Base-by-base conservation (phyloP, 2,888 invertebrate genomes). In the Zelleria hepariella region DNA sequence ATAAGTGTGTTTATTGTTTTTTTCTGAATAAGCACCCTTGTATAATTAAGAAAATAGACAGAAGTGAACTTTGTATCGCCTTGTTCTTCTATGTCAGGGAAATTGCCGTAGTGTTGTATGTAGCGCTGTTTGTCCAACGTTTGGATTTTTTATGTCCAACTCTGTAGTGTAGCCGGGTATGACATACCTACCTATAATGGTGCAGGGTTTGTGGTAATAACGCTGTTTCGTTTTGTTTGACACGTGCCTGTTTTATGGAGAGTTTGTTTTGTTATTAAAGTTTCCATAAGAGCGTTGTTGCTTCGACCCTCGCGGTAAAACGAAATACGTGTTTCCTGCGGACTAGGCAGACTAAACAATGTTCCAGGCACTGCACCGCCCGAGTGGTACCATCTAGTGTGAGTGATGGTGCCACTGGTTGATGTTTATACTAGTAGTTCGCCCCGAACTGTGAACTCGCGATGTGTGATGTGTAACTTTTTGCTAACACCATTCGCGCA, bases 71-170 rank as follows among this genome's bases (percentile, higher is more conserved):
- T 10, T 42, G 15, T 42, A 15, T 1, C n/a, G 10, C 15, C 15
- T 42, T 10, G 10, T 42, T 15, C 10, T 15, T 3, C 32, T 42
- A 10, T 42, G 32, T 42, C 32, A 15, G 67, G 72, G 68, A 75
- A 76, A 79, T 75, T 72, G 67, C 73, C 77, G 73, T 78, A 52
- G 67, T 66, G 65, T 62, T 66, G n/a, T n/a, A n/a, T 66, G 61
- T 63, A 60, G 65, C 63, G 59, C 61, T 66, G 62, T 62, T 65
- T 61, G 58, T 15, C 32, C 15, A 42, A 42, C 58, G 58, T 58
- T 32, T 53, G 58, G 58, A 58, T 58, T 58, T 58, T 58, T 58
- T 58, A 58, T 58, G 53, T 8, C 18, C 10, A 25, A 47, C n/a
- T 47, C 20, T 55, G 21, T 6, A n/a, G 15, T 25, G 53, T 5